Evolutionary conservation across 2,888 invertebrate genomes (phyloP).

Genomic region (Andrena flavipes): DNA sequence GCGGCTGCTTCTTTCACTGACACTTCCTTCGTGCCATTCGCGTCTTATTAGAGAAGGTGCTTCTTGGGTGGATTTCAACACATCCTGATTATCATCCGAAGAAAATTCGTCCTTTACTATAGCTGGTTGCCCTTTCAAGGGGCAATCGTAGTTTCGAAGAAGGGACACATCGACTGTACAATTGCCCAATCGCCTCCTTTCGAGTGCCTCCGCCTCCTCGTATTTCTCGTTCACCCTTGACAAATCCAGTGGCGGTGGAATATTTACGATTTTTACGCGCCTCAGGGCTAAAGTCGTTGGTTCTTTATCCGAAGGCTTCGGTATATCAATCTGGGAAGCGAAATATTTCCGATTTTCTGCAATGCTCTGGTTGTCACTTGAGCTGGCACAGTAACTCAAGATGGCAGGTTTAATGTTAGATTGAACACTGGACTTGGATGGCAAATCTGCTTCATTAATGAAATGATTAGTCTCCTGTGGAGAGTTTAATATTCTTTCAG

Average conservation of each 20-base stretch:
- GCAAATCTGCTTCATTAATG: neutral
- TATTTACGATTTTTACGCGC: slow-evolving; percentile 28
- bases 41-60: neutral
- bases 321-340: slow-evolving; percentile 12
- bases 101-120: slow-evolving; percentile 31
- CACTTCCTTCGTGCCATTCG: neutral
- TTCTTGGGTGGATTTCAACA: neutral
- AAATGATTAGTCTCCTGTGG: neutral
- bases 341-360: neutral
- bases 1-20: neutral
- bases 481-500: neutral
- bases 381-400: neutral
- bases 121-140: slow-evolving; percentile 57
- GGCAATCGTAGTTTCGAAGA: slow-evolving; percentile 67
- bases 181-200: slow-evolving; percentile 67
- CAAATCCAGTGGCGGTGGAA: slow-evolving; percentile 74
- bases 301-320: neutral
- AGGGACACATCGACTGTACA: slow-evolving; percentile 73
- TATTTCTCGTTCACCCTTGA: slow-evolving; percentile 67
- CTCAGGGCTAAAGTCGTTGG: neutral
- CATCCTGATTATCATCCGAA: slow-evolving; percentile 16
- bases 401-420: neutral
- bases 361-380: neutral
- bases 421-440: neutral
- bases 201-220: slow-evolving; percentile 67